Conservation (phyloP, 2,888 invertebrate genomes). For the Axea sp. region DNA sequence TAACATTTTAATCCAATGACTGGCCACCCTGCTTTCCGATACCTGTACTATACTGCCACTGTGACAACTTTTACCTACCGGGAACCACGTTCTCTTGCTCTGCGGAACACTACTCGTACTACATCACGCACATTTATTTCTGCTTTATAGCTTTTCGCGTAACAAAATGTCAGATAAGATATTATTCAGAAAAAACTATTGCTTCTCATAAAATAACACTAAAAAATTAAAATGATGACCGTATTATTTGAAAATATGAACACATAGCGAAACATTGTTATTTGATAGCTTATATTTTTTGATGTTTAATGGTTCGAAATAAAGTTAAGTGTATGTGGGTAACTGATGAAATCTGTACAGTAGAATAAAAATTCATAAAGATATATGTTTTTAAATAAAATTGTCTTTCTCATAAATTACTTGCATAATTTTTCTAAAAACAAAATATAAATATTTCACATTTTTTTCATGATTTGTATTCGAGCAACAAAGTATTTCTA, state of each 20-base stretch:
- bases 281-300: conserved; percentile 21
- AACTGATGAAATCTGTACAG: background rate
- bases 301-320: conserved; percentile 13
- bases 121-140: conserved; percentile 65
- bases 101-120: conserved; percentile 55
- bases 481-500: no score
- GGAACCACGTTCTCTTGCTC: conserved; percentile 57
- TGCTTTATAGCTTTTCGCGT: conserved; percentile 60
- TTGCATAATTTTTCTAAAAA: no score
- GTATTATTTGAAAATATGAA: conserved; percentile 33
- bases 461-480: no score
- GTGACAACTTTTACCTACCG: conserved; percentile 63
- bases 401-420: no score
- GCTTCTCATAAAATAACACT: conserved; percentile 42
- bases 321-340: conserved; percentile 1
- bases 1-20: conserved; percentile 76
- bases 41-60: conserved; percentile 61
- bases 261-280: conserved; percentile 16
- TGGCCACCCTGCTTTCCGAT: conserved; percentile 67
- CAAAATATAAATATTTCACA: no score
- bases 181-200: conserved; percentile 41
- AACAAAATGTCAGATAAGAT: conserved; percentile 32
- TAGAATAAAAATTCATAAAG: no score
- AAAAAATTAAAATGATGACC: conserved; percentile 40
- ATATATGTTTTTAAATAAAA: no score